Percentiles rank a stretch among this genome's conserved stretches.
These are phyloP conservation scores for Danio albolineatus DNA, from an alignment of 2,797 vertebrate genomes.

Conservation along the genomic window DNA sequence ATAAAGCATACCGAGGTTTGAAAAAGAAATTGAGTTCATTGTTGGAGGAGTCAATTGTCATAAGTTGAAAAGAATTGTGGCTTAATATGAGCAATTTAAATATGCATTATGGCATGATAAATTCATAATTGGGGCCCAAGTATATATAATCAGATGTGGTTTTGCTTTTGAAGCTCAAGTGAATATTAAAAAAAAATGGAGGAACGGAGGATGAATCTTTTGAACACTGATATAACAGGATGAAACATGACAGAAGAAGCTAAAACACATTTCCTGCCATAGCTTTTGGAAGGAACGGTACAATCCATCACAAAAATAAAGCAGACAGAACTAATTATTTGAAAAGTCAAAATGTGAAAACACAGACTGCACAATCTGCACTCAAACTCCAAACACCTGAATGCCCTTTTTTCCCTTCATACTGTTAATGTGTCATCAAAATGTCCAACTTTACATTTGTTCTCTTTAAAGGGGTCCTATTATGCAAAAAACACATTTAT, in stretches of 20 bases:
- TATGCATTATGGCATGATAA: not conserved
- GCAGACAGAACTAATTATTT: not conserved
- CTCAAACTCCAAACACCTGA: not conserved
- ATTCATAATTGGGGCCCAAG: not conserved
- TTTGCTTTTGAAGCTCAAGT: not conserved
- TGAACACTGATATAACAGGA: not conserved
- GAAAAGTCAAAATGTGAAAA: not conserved
- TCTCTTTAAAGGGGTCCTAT: not conserved
- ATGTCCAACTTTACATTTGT: not conserved
- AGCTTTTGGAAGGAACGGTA: not conserved
- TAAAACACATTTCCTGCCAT: not conserved
- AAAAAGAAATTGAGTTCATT: not conserved
- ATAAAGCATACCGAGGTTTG: constrained; percentile 8
- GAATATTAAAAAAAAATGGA: not conserved
- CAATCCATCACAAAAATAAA: not conserved
- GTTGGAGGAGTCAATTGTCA: not conserved
- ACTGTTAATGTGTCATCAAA: not conserved
- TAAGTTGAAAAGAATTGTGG: not conserved
- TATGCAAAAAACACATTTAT: no score
- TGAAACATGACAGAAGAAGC: not conserved
- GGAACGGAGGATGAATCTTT: not conserved
- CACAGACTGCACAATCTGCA: not conserved
- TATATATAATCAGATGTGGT: not conserved
- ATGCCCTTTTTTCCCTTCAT: no score
- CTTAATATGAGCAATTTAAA: not conserved